Percentiles rank a stretch among this genome's conserved stretches.
Evolutionary conservation across 2,888 invertebrate genomes (phyloP).

Genomic region (Colletes collaris): DNA sequence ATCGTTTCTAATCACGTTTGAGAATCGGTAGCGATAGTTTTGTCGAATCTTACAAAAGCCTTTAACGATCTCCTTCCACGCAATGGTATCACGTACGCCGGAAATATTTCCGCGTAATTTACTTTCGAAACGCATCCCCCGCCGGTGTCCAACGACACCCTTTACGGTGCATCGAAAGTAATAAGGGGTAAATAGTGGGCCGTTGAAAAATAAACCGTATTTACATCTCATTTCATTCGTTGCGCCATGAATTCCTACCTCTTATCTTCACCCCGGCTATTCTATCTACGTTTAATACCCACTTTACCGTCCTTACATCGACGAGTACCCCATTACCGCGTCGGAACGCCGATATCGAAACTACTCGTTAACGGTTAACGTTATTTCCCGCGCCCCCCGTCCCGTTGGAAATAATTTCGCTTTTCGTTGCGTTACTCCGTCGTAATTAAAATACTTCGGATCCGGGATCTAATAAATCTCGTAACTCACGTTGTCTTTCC

Average conservation of each 20-base stretch:
- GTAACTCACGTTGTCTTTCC: slow-evolving; percentile 59
- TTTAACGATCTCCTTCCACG: background rate
- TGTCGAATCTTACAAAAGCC: background rate
- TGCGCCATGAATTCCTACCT: slow-evolving; percentile 24
- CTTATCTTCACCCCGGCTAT: slow-evolving; percentile 40
- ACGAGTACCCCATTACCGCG: slow-evolving; percentile 31
- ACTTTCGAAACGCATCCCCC: slow-evolving; percentile 9
- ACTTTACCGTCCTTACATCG: slow-evolving; percentile 40
- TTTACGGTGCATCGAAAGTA: slow-evolving; percentile 24
- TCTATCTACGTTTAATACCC: slow-evolving; percentile 52
- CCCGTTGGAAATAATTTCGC: slow-evolving; percentile 33
- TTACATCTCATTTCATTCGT: slow-evolving; percentile 39
- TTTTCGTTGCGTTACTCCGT: slow-evolving; percentile 42
- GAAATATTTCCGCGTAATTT: slow-evolving; percentile 30
- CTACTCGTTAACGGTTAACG: slow-evolving; percentile 47
- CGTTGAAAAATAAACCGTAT: slow-evolving; percentile 46
- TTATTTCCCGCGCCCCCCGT: slow-evolving; percentile 22
- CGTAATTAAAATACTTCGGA: slow-evolving; percentile 47
- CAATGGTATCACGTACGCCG: background rate
- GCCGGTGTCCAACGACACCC: background rate
- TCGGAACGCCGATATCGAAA: slow-evolving; percentile 43
- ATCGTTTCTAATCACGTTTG: too few species aligned
- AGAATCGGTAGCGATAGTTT: background rate
- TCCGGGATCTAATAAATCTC: slow-evolving; percentile 56
- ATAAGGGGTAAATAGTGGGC: slow-evolving; percentile 36